Percentiles rank a stretch among this genome's conserved stretches.
Evolutionary conservation across 1,140 invertebrate genomes (phyloP).

Genomic region (Trissolcus basalis): DNA sequence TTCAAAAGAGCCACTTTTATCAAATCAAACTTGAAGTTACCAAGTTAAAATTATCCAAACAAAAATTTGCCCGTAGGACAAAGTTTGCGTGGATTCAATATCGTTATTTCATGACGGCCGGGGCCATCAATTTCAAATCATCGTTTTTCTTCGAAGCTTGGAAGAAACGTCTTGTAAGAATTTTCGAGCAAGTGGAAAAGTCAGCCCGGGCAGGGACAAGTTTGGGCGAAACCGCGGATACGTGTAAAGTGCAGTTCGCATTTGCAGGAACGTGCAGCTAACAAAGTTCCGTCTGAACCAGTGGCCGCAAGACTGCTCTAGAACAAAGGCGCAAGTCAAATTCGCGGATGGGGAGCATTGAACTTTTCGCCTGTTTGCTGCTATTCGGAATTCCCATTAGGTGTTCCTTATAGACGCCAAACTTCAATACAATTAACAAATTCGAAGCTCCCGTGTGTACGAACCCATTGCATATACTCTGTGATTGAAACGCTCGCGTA

Average conservation of each 20-base stretch:
- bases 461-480: no score
- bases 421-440: constrained; percentile 59
- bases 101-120: neutral
- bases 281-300: constrained; percentile 56
- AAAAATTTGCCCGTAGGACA: neutral
- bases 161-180: constrained; percentile 5
- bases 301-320: constrained; percentile 40
- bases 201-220: constrained; percentile 18
- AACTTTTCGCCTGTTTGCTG: constrained; percentile 43
- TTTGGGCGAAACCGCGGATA: constrained; percentile 45
- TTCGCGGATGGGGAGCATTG: constrained; percentile 25
- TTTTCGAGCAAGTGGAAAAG: constrained; percentile 26
- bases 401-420: constrained; percentile 46
- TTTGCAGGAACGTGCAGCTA: constrained; percentile 37
- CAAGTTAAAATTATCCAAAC: neutral
- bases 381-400: constrained; percentile 60
- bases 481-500: no score
- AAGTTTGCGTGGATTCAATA: neutral
- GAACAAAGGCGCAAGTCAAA: constrained; percentile 47
- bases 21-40: neutral
- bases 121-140: no score
- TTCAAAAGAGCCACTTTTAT: no score
- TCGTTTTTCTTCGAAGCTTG: no score
- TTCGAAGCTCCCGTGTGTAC: constrained; percentile 18
- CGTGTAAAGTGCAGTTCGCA: constrained; percentile 55